Evolutionary conservation across 2,888 invertebrate species (phyloP).

Genomic region (Anticlea derivata): DNA sequence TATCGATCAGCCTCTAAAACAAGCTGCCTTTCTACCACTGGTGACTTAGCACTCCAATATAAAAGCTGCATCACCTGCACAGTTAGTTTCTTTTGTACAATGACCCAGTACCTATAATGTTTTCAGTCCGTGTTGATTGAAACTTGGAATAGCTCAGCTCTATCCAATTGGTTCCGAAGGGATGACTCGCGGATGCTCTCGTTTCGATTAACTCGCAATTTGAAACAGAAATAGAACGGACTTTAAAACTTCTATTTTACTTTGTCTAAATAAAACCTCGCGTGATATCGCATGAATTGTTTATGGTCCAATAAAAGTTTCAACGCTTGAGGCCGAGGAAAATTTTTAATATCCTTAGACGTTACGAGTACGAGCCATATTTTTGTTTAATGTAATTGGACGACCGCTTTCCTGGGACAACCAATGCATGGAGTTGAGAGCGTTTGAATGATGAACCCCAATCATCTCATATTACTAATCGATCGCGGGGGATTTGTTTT

Average conservation of each 20-base stretch:
- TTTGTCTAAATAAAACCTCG: slow-evolving; percentile 33
- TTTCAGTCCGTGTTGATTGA: slow-evolving; percentile 63
- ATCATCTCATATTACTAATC: slow-evolving; percentile 75
- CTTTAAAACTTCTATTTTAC: slow-evolving; percentile 29
- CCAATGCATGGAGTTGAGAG: slow-evolving; percentile 15
- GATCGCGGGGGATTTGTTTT: slow-evolving; percentile 72
- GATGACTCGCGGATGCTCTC: slow-evolving; percentile 34
- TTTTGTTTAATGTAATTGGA: slow-evolving; percentile 23
- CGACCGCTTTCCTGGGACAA: slow-evolving; percentile 12
- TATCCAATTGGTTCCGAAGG: slow-evolving; percentile 56
- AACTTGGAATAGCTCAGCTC: slow-evolving; percentile 58
- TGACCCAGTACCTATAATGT: slow-evolving; percentile 72
- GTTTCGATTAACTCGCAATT: slow-evolving; percentile 27
- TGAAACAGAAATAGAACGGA: slow-evolving; percentile 9
- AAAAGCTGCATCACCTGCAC: slow-evolving; percentile 62
- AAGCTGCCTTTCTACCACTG: slow-evolving; percentile 68
- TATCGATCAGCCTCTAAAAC: slow-evolving; percentile 80
- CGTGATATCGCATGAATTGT: slow-evolving; percentile 38
- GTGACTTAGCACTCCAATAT: slow-evolving; percentile 58
- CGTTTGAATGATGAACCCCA: slow-evolving; percentile 50
- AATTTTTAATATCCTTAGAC: slow-evolving; percentile 31
- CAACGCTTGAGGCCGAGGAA: slow-evolving; percentile 35
- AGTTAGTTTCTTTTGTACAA: slow-evolving; percentile 62
- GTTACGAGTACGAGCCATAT: slow-evolving; percentile 31
- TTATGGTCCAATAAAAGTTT: slow-evolving; percentile 38